A percentile compares a stretch with the other conserved stretches of the same genome.
phyloP scores from a whole-genome alignment of 37 sponge, comb jelly and placozoan species.

The Diacarnus erythraeanus region DNA sequence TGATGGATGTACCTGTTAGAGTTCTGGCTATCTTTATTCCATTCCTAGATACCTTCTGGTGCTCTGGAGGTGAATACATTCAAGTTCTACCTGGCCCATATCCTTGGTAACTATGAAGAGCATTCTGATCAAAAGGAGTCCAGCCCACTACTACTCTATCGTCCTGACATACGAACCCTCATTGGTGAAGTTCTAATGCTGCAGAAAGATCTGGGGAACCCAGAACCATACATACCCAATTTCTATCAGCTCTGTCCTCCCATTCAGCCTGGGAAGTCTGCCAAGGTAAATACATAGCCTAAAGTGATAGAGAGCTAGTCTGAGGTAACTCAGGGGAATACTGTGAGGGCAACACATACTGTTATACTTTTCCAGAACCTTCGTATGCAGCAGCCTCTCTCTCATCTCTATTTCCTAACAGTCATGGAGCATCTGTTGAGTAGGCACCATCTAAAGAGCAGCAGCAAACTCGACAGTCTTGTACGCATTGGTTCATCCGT shows the following conservation, averaged over 20 bases:
- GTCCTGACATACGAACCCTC: conserved; percentile 15
- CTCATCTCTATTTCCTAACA: conserved; percentile 82
- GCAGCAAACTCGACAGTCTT: conserved; percentile 6
- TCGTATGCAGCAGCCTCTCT: conserved; percentile 78
- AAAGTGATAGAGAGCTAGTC: too few relatives aligned
- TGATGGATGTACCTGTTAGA: too few relatives aligned
- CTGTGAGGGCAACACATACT: neutral
- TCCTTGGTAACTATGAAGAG: conserved; percentile 41
- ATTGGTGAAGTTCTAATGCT: conserved; percentile 25
- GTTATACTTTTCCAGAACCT: conserved; percentile 19
- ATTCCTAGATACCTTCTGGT: conserved; percentile 4
- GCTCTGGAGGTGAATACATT: conserved; percentile 24
- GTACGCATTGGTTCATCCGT: neutral
- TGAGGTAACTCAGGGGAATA: too few relatives aligned
- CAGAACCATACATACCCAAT: conserved; percentile 45
- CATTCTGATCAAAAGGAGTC: neutral
- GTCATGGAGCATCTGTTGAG: conserved; percentile 69
- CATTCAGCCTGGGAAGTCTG: neutral
- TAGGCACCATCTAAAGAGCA: neutral
- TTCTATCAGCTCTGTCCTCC: conserved; percentile 55
- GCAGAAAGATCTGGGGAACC: neutral
- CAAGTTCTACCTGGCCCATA: conserved; percentile 55
- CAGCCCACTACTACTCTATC: conserved; percentile 46
- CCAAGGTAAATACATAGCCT: conserved; percentile 42
- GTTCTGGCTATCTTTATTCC: neutral